Conservation (phyloP, 1,140 invertebrate genomes). For the Pseudachorutes palmiensis region DNA sequence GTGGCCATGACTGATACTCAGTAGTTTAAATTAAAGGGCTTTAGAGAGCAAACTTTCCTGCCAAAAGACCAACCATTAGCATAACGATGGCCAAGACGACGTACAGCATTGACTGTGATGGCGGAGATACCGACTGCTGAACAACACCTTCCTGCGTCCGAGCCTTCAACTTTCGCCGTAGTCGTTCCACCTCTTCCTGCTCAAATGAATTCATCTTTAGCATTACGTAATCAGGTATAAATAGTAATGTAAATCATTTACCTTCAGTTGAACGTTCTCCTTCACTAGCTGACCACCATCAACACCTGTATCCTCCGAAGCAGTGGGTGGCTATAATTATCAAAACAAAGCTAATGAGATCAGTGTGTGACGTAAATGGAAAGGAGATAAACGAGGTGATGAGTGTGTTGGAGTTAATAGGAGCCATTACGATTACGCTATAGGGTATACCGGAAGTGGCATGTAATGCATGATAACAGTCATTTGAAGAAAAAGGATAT, state of each 20-base stretch:
- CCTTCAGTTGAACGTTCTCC: conserved; percentile 29
- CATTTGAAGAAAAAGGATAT: too few species aligned
- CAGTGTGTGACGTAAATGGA: too few species aligned
- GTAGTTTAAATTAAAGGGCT: conserved; percentile 15
- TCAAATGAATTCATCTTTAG: too few species aligned
- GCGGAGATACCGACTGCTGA: conserved; percentile 30
- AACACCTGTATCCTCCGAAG: background rate
- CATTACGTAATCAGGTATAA: conserved; percentile 35
- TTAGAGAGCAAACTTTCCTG: conserved; percentile 49
- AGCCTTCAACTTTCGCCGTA: conserved; percentile 31
- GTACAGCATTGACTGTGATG: conserved; percentile 43
- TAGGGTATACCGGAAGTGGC: too few species aligned
- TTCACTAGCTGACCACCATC: conserved; percentile 17
- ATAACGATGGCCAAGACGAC: conserved; percentile 44
- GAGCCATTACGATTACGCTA: too few species aligned
- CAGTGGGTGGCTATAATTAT: too few species aligned
- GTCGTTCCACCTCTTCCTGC: conserved; percentile 40
- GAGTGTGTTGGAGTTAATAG: too few species aligned
- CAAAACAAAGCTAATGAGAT: too few species aligned
- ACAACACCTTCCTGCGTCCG: conserved; percentile 26
- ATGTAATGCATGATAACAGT: too few species aligned
- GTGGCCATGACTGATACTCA: too few species aligned
- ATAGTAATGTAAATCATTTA: background rate
- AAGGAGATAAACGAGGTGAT: too few species aligned
- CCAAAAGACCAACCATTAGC: conserved; percentile 44